Evolutionary conservation across 2,113 vertebrate genomes (phyloP).

Genomic region (Pseudonaja textilis): DNA sequence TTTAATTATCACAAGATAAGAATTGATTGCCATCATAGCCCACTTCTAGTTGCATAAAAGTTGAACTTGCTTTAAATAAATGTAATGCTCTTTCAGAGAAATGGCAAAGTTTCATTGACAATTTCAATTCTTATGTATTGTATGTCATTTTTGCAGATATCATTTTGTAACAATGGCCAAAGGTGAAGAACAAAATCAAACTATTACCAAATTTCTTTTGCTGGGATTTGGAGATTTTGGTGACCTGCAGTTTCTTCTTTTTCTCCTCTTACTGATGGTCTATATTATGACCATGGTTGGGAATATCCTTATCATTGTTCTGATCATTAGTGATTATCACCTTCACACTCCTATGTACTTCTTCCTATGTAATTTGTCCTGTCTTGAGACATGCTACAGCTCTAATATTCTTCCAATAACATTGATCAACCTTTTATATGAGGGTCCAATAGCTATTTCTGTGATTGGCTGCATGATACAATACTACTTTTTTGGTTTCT

Average conservation of each 20-base stretch:
- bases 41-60: background rate
- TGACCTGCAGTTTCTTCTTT: background rate
- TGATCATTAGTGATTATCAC: background rate
- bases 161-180: background rate
- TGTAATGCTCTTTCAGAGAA: background rate
- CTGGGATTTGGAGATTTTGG: background rate
- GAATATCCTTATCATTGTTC: background rate
- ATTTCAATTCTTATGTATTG: background rate
- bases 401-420: conserved; percentile 6
- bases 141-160: background rate
- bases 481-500: conserved; percentile 37
- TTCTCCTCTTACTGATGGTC: background rate
- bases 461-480: conserved; percentile 28
- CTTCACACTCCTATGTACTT: background rate
- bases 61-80: background rate
- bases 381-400: conserved; percentile 13
- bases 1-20: background rate
- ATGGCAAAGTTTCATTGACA: background rate
- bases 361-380: background rate
- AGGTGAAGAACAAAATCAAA: background rate
- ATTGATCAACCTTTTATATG: conserved; percentile 15
- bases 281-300: background rate
- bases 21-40: background rate
- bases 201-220: background rate
- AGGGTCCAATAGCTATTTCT: conserved; percentile 19